Evolutionary conservation across 1,140 invertebrate species (phyloP), one percentile per base, ranked within the genome.

Genomic region (Drosophila kurseongensis): DNA sequence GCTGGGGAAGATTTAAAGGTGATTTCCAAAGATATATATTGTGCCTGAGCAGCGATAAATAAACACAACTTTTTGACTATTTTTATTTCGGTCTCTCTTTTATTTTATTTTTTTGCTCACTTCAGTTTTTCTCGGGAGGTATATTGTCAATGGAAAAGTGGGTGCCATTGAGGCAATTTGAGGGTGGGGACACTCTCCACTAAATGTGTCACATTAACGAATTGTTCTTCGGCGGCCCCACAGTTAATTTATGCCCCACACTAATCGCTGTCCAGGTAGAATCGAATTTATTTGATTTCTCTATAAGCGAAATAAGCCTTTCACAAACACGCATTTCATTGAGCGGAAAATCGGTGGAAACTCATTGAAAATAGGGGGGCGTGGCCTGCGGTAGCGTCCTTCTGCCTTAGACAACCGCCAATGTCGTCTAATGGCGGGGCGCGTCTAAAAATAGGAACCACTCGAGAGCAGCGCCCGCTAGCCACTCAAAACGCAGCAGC

Each of bases 11-110:
- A 91, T 91, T 91, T 91, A 91, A 77, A 85, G 83, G 74, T 76
- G 75, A 84, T 90, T 90, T 85, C 78, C 80, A 85, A 89, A 90
- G 83, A 91, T 91, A 91, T 90, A 91, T 90, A 85, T 85, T 84
- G 75, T 90, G 86, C 76, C 78, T 90, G 78, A 74, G 80, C 75
- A 58, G 82, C 80, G 80, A 91, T 91, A 90, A 91, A 91, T 84
- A 91, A 91, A 90, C 77, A 89, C 84, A 80, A 89, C 76, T 65
- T 75, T 50, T 61, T 63, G 35, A 77, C 78, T 77, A 79, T 66
- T 88, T 78, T 71, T 67, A 67, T 65, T 69, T 72, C 42, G 16
- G 10, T 47, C 36, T 56, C 44, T 56, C 54, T 56, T 62, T 56
- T 62, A 60, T 47, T 82, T 69, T 69, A 44, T 55, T 62, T 85